Evolutionary conservation across 1,140 invertebrate genomes (phyloP), one percentile per base, ranked within the genome.

Genomic region (Zaprionus nigranus): DNA sequence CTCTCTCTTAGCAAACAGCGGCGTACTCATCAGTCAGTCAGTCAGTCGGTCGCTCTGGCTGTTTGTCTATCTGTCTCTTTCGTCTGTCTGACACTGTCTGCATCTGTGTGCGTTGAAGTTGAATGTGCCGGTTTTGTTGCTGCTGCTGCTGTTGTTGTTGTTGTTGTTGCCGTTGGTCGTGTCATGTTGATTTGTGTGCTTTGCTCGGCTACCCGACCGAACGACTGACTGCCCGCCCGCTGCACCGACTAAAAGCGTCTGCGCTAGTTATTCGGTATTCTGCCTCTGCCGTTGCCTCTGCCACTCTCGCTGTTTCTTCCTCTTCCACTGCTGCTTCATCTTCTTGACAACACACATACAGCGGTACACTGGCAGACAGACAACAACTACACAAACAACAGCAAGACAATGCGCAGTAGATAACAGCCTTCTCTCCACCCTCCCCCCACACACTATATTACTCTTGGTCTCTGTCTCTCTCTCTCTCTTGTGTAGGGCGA

Each of bases 381-480:
- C 46, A 49, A 81, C 83, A 87, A 74, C 79, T 80, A 87, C 84
- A 81, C 85, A 88, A 87, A 88, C 83, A 88, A 88, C 84, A 80
- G 73, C 78, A 88, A 88, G 84, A 88, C 84, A 88, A 88, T 90
- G 85, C 85, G 85, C 84, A 90, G 84, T 85, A 88, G 84, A 88
- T 90, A 88, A 84, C 84, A 83, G 79, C 65, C 59, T 70, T 67
- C 70, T 62, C 79, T 43, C 49, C 30, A 43, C 57, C 17, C 1
- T 26, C 17, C 24, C 65, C 75, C 15, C 40, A 20, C 75, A 34
- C 43, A 5, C 13, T 4, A 6, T 66, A 17, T 49, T 34, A 34
- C 43, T 9, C 12, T 11, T 13, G 12, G 20, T 51, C 11, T 5
- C 46, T 51, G 11, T 22, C 20, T 24, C 9, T 11, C 46, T 5